Percentiles rank a stretch among this genome's conserved stretches.
These are phyloP conservation scores for Pterobdella sp. DNA, from an alignment of 2,888 invertebrate species.

Conservation along the genomic window DNA sequence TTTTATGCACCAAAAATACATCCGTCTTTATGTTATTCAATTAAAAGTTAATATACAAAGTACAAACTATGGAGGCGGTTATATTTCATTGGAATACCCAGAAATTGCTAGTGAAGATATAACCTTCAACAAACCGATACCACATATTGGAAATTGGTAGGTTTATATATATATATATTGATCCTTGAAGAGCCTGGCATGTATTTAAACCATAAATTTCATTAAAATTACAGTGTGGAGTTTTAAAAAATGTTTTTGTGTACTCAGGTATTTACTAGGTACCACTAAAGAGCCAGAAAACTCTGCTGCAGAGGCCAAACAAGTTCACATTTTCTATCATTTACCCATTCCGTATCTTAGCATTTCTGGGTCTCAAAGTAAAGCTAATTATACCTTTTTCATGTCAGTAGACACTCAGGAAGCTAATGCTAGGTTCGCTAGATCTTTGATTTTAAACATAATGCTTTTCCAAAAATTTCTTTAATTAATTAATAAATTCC, in stretches of 20 bases:
- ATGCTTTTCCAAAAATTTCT: background rate
- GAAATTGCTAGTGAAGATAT: slow-evolving; percentile 22
- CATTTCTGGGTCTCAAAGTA: slow-evolving; percentile 22
- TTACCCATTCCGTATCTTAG: slow-evolving; percentile 31
- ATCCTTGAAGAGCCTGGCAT: background rate
- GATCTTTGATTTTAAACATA: background rate
- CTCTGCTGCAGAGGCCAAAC: slow-evolving; percentile 16
- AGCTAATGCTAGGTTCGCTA: slow-evolving; percentile 32
- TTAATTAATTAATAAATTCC: background rate
- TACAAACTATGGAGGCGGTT: slow-evolving; percentile 29
- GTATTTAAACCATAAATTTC: background rate
- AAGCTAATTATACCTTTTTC: slow-evolving; percentile 35
- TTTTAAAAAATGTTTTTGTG: background rate
- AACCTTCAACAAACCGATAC: slow-evolving; percentile 16
- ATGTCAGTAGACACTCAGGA: slow-evolving; percentile 36
- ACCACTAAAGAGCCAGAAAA: slow-evolving; percentile 31
- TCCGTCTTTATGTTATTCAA: slow-evolving; percentile 40
- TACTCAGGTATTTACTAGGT: slow-evolving; percentile 33
- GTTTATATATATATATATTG: background rate
- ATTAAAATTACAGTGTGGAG: background rate
- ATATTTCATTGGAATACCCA: slow-evolving; percentile 24
- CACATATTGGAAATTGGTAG: slow-evolving; percentile 29
- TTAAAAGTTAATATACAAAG: slow-evolving; percentile 32
- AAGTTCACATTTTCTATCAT: slow-evolving; percentile 35
- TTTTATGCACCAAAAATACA: slow-evolving; percentile 41